These are phyloP conservation scores for Xerus inauris DNA, from an alignment of 2,113 vertebrate genomes.

Conservation along the genomic window DNA sequence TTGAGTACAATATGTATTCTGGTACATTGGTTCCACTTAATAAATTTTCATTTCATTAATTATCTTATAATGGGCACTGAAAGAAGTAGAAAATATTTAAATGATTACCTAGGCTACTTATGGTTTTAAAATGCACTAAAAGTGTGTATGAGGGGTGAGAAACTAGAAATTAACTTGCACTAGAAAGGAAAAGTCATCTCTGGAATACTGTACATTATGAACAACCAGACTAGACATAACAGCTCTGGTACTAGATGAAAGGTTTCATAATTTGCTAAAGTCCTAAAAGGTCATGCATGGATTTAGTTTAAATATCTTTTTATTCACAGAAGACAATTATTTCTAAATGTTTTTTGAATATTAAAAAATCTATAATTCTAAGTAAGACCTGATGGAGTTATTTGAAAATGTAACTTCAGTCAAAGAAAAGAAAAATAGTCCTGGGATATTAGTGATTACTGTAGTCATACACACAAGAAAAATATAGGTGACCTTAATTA, in stretches of 20 bases:
- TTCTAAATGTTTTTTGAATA: slow-evolving; percentile 22
- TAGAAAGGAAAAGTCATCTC: neutral
- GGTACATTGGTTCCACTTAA: neutral
- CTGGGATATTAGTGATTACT: neutral
- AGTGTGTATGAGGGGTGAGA: neutral
- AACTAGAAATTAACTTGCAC: neutral
- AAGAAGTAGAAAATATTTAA: neutral
- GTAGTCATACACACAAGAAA: neutral
- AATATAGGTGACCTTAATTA: neutral
- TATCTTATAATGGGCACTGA: neutral
- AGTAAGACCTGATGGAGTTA: neutral
- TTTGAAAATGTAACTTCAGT: neutral
- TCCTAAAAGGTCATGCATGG: neutral
- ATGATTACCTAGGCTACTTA: neutral
- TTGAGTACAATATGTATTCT: neutral
- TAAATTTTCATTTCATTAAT: slow-evolving; percentile 29
- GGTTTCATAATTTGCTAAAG: neutral
- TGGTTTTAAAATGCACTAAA: slow-evolving; percentile 35
- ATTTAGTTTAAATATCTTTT: slow-evolving; percentile 7
- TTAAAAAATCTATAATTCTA: neutral
- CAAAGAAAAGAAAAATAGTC: neutral
- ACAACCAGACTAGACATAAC: neutral
- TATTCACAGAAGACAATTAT: slow-evolving; percentile 23
- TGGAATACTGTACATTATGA: neutral
- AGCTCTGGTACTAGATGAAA: neutral